phyloP scores from a whole-genome alignment of 2,888 invertebrate species.

The Oscheius sp. region DNA sequence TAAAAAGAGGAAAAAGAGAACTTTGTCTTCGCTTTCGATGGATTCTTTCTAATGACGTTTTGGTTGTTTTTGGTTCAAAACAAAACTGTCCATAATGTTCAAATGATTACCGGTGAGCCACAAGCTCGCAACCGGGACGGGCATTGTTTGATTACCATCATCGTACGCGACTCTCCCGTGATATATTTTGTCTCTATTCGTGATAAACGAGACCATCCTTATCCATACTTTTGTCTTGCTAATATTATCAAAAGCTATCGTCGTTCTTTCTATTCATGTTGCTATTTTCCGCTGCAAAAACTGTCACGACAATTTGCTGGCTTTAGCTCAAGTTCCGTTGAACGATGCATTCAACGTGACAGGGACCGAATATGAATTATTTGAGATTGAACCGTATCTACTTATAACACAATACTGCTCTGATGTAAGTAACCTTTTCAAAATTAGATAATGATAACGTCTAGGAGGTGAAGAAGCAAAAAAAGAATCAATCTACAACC shows the following conservation, averaged over 20 bases:
- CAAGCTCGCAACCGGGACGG: background rate
- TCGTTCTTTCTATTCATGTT: too few species aligned
- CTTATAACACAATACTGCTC: conserved; percentile 20
- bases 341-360: background rate
- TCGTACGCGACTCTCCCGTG: conserved; percentile 2
- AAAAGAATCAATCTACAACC: background rate
- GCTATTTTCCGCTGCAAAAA: background rate
- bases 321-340: background rate
- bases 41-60: background rate
- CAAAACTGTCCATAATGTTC: too few species aligned
- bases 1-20: conserved; percentile 15
- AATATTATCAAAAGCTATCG: too few species aligned
- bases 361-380: conserved; percentile 18
- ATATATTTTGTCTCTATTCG: conserved; percentile 5
- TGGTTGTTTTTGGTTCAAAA: too few species aligned
- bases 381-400: conserved; percentile 26
- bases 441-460: background rate
- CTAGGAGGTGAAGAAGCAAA: too few species aligned
- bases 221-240: background rate
- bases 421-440: background rate
- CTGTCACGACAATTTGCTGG: conserved; percentile 7
- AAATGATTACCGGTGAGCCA: too few species aligned
- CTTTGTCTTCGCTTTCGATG: background rate
- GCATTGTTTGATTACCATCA: conserved; percentile 3
- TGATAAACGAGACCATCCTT: background rate